Evolutionary conservation across 2,797 vertebrate species (phyloP).

Genomic region (Mormyrus hasselquistii): DNA sequence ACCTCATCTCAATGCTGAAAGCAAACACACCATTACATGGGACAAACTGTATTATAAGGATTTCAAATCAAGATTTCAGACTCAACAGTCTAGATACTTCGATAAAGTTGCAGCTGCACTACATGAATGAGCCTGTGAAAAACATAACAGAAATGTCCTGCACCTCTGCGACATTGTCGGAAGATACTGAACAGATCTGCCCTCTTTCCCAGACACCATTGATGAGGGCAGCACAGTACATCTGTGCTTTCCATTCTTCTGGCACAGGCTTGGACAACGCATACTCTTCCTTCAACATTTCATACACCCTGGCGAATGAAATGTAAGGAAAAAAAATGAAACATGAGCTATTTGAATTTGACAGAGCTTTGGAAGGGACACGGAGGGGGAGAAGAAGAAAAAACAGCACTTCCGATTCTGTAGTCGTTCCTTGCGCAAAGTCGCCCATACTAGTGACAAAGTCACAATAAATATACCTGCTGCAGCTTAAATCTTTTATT

Average conservation of each 20-base stretch:
- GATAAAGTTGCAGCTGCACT: neutral
- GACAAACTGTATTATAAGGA: neutral
- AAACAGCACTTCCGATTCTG: neutral
- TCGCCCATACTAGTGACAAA: neutral
- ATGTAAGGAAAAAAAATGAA: neutral
- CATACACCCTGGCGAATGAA: conserved; percentile 63
- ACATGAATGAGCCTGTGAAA: neutral
- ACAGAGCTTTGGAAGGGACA: neutral
- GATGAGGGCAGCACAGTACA: conserved; percentile 71
- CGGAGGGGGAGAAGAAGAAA: neutral
- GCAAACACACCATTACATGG: neutral
- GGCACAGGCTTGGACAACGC: conserved; percentile 48
- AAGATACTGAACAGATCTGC: conserved; percentile 58
- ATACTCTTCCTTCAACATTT: conserved; percentile 63
- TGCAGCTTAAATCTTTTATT: neutral
- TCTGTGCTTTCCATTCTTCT: conserved; percentile 62
- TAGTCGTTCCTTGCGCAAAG: neutral
- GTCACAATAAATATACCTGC: neutral
- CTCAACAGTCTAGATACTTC: neutral
- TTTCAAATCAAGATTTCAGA: neutral
- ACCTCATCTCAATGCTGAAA: neutral
- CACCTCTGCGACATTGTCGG: conserved; percentile 69
- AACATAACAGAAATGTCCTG: conserved; percentile 20
- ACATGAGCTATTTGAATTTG: neutral
- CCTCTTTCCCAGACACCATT: conserved; percentile 76